Evolutionary conservation across 2,113 vertebrate genomes (phyloP), one percentile per base, ranked within the genome.

Genomic region (Papio anubis): DNA sequence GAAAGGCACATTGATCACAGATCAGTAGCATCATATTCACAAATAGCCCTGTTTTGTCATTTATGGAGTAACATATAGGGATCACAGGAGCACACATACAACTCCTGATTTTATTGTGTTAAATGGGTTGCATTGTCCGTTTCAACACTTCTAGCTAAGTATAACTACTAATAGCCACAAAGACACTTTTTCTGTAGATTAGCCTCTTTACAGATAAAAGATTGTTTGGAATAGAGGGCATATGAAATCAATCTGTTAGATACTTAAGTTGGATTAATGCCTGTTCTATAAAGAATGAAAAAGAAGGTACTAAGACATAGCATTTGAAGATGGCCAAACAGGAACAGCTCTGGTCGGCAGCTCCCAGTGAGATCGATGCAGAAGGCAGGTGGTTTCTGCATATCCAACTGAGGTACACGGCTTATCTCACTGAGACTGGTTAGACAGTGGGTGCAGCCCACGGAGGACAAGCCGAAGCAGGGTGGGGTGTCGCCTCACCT

Each of bases 221-320:
- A 83, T 61, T 92, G 35, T 75, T 88, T 57, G 61, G 68, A 52
- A 75, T 59, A 83, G 16, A 86, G 27, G 45, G 1, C 5, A 64
- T 64, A 50, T 93, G 25, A 96, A 93, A 95, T 95, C n/a, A 93
- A 93, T 57, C 70, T 88, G 45, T 90, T 80, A 94, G 50, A 76
- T 45, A 35, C 11, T 91, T 75, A 50, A 59, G 8, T 50, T 84
- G 50, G 73, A 95, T 91, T 79, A 75, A 92, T 96, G 59, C 6
- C n/a, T 85, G 50, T 87, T 73, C 78, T 30, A 95, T 0, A 17
- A 94, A 90, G 21, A 93, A n/a, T 75, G 48, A 86, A 96, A 87
- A 7, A 32, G 40, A 43, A 52, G 14, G 9, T 21, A 81, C 13
- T 66, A 88, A 94, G 88, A 76, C 40, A 81, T 94, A 86, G 86